Base-by-base conservation (phyloP, 2,888 invertebrate genomes). In the Ryuthela nishihirai region DNA sequence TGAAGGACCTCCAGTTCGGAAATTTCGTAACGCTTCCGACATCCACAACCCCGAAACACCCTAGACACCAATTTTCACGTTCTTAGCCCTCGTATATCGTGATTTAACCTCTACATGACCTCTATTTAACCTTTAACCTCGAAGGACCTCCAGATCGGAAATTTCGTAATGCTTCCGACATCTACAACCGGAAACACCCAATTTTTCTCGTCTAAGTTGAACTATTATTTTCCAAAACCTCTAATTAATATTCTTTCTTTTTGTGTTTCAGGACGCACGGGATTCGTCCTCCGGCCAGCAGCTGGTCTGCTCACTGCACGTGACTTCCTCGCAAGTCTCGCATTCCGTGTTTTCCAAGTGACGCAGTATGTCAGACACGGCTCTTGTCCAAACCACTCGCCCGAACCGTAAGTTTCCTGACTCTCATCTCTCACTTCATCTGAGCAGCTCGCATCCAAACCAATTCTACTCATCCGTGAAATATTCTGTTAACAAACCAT, bases 301-400 rank as follows among this genome's bases (percentile, higher is more conserved):
- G 97, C 98, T 4, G 99, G 99, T 0, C 80, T 99, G 3, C 79
- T 99, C 17, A 94, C 97, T 0, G 97, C 99, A 0, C 82, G 99
- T 12, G 99, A 99, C 76, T 99, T 99, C 77, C 79, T 99, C 23
- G 95, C 99, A 1, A 97, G 98, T 0, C 77, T 99, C 41, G 97
- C 98, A 0, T 99, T 99, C 79, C 82, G 99, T 39, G 98, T 99
- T 45, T 99, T 99, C 78, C 98, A 99, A 75, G 94, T 93, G 56
- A 99, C 99, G 0, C 98, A 99, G 77, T 99, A 99, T 76, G 94
- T 99, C 67, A 82, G 99, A 4, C 99, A 99, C 76, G 83, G 87
- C 62, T 94, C 93, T 65, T 82, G 82, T 67, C 99, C 99, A 0
- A 83, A 93, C 69, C 99, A 99, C 78, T 98, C 98, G 0, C 99